Evolutionary conservation across 2,113 vertebrate genomes (phyloP).

Genomic region (Mesocricetus auratus): DNA sequence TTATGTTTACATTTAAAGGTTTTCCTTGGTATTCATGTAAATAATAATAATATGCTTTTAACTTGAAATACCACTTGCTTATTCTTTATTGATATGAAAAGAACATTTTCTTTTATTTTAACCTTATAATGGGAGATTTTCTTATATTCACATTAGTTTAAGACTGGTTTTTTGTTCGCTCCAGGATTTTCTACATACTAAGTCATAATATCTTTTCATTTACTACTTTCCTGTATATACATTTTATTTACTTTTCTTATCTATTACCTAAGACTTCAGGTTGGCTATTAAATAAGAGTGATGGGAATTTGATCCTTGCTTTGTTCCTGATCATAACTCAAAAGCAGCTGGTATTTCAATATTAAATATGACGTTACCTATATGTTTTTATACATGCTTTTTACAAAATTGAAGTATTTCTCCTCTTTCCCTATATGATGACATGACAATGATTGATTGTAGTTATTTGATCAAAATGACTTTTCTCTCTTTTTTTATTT

Average conservation of each 20-base stretch:
- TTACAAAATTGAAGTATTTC: background rate
- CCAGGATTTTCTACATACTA: background rate
- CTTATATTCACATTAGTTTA: background rate
- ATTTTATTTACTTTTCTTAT: background rate
- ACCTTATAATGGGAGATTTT: background rate
- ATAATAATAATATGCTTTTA: background rate
- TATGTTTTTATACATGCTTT: background rate
- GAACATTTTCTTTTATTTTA: background rate
- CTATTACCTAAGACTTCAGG: background rate
- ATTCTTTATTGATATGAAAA: background rate
- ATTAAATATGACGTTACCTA: background rate
- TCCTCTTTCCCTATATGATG: background rate
- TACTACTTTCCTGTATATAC: background rate
- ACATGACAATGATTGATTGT: background rate
- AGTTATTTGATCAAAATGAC: background rate
- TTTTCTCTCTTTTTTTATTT: background rate
- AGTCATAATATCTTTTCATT: background rate
- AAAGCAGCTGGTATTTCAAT: background rate
- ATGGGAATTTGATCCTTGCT: background rate
- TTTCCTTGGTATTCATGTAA: background rate
- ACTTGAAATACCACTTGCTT: background rate
- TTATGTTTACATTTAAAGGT: background rate
- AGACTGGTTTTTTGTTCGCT: background rate
- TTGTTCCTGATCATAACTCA: background rate
- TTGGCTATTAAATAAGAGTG: background rate